A percentile compares a stretch with the other conserved stretches of the same genome.
Evolutionary conservation across 2,888 invertebrate species (phyloP).

Genomic region (Synanthedon tipuliformis): DNA sequence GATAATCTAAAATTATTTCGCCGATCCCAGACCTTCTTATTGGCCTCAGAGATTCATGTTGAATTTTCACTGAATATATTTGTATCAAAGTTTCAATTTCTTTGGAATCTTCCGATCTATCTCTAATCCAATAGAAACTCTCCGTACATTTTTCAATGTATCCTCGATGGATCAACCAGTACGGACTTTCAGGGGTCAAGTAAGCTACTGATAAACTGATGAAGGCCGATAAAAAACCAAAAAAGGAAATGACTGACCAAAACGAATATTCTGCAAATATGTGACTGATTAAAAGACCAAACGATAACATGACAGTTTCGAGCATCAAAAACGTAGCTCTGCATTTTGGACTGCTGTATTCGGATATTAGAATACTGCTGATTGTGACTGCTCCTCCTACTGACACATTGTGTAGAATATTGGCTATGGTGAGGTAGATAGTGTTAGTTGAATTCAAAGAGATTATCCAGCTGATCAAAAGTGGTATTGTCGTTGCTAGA

Average conservation of each 20-base stretch:
- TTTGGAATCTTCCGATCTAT: constrained; percentile 9
- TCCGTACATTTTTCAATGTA: constrained; percentile 12
- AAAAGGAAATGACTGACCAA: constrained; percentile 8
- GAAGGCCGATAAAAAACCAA: constrained; percentile 10
- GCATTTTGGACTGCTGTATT: constrained; percentile 13
- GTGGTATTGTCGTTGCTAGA: constrained; percentile 11
- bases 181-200: constrained; percentile 15
- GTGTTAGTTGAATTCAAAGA: constrained; percentile 8
- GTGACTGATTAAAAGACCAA: constrained; percentile 15
- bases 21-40: constrained; percentile 9
- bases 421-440: constrained; percentile 8
- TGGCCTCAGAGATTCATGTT: constrained; percentile 13
- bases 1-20: constrained; percentile 9
- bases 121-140: constrained; percentile 13
- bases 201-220: constrained; percentile 9
- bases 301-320: constrained; percentile 16
- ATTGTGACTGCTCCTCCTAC: constrained; percentile 15
- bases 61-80: constrained; percentile 11
- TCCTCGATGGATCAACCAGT: constrained; percentile 15
- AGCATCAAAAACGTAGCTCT: constrained; percentile 13
- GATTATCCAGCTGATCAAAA: constrained; percentile 15
- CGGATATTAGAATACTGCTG: constrained; percentile 15
- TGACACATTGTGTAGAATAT: constrained; percentile 12
- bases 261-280: constrained; percentile 9
- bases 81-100: constrained; percentile 14